These are phyloP conservation scores for Diplazon laetatorius DNA, from an alignment of 2,888 invertebrate genomes.

Conservation along the genomic window DNA sequence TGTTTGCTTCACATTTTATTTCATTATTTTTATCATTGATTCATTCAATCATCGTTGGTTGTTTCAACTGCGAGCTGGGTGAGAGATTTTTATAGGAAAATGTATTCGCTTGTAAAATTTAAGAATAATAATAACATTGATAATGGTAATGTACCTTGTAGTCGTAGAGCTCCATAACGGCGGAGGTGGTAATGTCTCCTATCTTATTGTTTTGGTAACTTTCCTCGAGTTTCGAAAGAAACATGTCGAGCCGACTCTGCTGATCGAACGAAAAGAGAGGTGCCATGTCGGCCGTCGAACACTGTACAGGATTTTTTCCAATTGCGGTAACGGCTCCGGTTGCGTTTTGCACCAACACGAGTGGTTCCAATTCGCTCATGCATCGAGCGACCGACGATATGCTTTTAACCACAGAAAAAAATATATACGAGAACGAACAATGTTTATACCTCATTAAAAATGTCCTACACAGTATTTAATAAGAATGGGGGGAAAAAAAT, in stretches of 20 bases:
- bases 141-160: slow-evolving; percentile 85
- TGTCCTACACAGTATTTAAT: no score
- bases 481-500: background rate
- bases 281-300: slow-evolving; percentile 75
- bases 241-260: slow-evolving; percentile 84
- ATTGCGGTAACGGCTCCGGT: slow-evolving; percentile 57
- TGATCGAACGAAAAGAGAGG: slow-evolving; percentile 82
- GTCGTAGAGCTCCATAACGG: slow-evolving; percentile 89
- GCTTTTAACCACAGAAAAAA: slow-evolving; percentile 61
- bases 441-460: no score
- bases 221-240: slow-evolving; percentile 82
- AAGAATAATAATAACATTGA: no score
- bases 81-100: no score
- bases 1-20: slow-evolving; percentile 6
- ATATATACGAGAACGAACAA: no score
- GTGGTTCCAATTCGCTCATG: slow-evolving; percentile 79
- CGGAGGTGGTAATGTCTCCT: slow-evolving; percentile 85
- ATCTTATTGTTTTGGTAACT: slow-evolving; percentile 84
- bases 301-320: slow-evolving; percentile 74
- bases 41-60: no score
- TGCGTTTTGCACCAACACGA: slow-evolving; percentile 76
- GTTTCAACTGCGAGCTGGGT: no score
- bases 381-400: no score
- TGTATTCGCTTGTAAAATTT: no score
- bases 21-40: background rate